Evolutionary conservation across 2,113 vertebrate genomes (phyloP).

Genomic region (Vombatus ursinus): DNA sequence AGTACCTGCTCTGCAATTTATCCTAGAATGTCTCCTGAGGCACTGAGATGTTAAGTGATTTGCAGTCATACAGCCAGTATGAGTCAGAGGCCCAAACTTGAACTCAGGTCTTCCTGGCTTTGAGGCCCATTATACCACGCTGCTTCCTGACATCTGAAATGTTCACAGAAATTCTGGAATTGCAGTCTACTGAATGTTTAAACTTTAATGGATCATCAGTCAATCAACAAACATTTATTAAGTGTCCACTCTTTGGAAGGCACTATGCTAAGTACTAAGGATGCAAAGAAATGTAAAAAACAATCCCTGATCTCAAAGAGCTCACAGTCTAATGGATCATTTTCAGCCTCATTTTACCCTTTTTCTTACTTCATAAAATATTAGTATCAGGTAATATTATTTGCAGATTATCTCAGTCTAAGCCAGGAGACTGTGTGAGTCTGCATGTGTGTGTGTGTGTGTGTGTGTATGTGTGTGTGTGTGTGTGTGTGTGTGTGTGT

Average conservation of each 20-base stretch:
- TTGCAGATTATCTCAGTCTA: not conserved
- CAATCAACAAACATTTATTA: not conserved
- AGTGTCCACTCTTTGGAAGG: not conserved
- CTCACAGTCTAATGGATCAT: not conserved
- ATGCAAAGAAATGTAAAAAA: not conserved
- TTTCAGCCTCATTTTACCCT: not conserved
- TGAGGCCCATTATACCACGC: not conserved
- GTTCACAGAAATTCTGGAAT: slow-evolving; percentile 4
- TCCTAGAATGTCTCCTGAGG: not conserved
- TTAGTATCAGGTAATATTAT: not conserved
- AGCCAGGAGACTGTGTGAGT: too few species aligned
- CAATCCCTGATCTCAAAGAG: not conserved
- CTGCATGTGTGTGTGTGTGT: too few species aligned
- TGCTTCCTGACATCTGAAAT: not conserved
- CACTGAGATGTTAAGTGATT: not conserved
- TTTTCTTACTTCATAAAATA: not conserved
- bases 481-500: too few species aligned
- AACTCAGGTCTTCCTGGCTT: not conserved
- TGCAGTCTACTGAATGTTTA: not conserved
- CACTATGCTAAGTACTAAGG: not conserved
- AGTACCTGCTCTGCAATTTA: not conserved
- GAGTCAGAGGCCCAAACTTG: not conserved
- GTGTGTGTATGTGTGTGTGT: too few species aligned
- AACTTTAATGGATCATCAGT: not conserved
- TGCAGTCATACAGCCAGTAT: not conserved